phyloP scores from a whole-genome alignment of 1,140 invertebrate species.

The Vanessa tameamea region DNA sequence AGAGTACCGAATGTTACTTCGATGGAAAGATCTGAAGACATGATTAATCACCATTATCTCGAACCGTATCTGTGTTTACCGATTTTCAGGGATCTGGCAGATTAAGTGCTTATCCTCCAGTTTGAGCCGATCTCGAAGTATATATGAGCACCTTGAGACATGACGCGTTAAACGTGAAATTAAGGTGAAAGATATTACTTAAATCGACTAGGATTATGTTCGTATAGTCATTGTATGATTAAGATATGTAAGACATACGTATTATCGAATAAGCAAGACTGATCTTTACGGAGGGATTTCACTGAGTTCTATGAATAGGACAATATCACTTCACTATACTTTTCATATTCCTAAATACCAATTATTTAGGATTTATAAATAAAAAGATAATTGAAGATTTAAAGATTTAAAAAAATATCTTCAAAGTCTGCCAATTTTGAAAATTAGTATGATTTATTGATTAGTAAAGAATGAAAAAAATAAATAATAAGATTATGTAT shows the following conservation, averaged over 20 bases:
- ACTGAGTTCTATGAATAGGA: background rate
- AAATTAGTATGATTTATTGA: background rate
- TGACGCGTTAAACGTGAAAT: constrained; percentile 32
- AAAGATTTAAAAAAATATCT: no score
- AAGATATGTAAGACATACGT: background rate
- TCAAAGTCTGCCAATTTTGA: no score
- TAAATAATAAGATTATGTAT: background rate
- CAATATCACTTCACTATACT: no score
- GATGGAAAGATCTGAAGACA: constrained; percentile 36
- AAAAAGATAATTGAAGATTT: no score
- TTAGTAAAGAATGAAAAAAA: background rate
- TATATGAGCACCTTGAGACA: constrained; percentile 49
- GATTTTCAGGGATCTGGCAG: constrained; percentile 66
- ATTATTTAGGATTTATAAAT: no score
- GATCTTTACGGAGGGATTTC: background rate
- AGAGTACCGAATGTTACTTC: constrained; percentile 7
- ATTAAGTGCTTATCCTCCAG: constrained; percentile 52
- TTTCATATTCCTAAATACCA: no score
- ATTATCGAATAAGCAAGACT: background rate
- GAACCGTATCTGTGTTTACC: constrained; percentile 64
- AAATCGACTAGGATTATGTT: constrained; percentile 27
- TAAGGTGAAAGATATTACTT: constrained; percentile 33
- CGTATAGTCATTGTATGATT: background rate
- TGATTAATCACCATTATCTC: constrained; percentile 72
- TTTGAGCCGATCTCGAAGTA: constrained; percentile 30